Base-by-base conservation (phyloP, 2,888 invertebrate species). In the Dendrolimus houi region DNA sequence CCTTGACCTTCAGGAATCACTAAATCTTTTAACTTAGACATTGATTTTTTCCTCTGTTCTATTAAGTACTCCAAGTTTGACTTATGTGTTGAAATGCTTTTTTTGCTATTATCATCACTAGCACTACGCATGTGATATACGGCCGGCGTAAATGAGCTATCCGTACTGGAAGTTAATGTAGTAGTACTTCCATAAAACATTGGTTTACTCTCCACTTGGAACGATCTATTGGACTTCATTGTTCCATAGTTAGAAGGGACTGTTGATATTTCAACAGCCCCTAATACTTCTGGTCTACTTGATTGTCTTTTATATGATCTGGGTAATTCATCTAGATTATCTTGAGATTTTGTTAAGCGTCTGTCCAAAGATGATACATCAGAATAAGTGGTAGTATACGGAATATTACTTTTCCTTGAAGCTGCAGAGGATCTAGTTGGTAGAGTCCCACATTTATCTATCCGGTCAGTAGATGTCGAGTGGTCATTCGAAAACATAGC, bases 11-110 rank as follows among this genome's bases (percentile, higher is more conserved):
- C 97, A 7, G 97, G 97, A 75, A 97, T 97, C 47, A 96, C 95
- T 68, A 97, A 86, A n/a, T 97, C 97, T 72, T 96, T 93, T 60
- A 97, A 83, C 81, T 97, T 97, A 2, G 96, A 96, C 83, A 96
- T 93, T 17, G 95, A 95, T 73, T 94, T 95, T 65, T 95, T 93
- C 58, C 97, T 92, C 77, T 96, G 96, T 80, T 97, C 97, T 67
- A 96, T 93, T 65, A 97, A 85, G 67, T 94, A 94, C 69, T 94
- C 95, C 71, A 96, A 91, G 61, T 95, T 94, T 1, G 93, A 93
- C 75, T 93, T 93, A 63, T 94, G 92, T 65, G 86, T 82, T 41
- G 77, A 66, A 60, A 71, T 70, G 63, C 83, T 87, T 65, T 82
- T 89, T 66, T 83, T 88, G 52, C 74, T 76, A 56, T 75, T 85